Conservation (phyloP, 2,113 vertebrate genomes). For the Callorhinus ursinus region DNA sequence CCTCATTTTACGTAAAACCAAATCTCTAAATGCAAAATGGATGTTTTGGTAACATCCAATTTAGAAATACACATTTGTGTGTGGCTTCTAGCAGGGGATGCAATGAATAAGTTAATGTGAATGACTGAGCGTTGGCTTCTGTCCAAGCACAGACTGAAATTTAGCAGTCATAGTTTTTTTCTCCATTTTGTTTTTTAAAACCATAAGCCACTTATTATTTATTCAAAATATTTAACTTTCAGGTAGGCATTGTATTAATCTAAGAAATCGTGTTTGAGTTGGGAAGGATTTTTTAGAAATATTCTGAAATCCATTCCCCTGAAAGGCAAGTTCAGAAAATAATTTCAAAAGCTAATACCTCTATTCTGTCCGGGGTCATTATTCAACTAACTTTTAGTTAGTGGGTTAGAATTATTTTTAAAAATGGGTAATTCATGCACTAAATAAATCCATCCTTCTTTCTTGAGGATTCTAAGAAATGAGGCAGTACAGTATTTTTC, state of each 20-base stretch:
- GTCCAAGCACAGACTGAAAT: neutral
- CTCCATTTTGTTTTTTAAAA: neutral
- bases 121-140: neutral
- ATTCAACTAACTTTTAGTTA: neutral
- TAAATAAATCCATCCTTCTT: neutral
- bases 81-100: neutral
- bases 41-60: neutral
- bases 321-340: slow-evolving; percentile 15
- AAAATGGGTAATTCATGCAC: neutral
- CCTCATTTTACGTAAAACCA: neutral
- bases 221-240: slow-evolving; percentile 31
- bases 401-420: neutral
- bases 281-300: slow-evolving; percentile 14
- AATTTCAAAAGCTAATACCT: neutral
- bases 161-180: neutral
- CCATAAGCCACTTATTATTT: neutral
- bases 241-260: neutral
- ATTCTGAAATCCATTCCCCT: neutral
- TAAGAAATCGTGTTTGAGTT: neutral
- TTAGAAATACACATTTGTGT: neutral
- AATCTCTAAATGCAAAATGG: neutral
- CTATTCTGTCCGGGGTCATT: neutral
- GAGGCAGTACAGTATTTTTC: neutral
- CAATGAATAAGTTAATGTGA: neutral
- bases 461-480: neutral